Base-by-base conservation (phyloP, 2,797 vertebrate species). In the Odontamblyopus rebecca region DNA sequence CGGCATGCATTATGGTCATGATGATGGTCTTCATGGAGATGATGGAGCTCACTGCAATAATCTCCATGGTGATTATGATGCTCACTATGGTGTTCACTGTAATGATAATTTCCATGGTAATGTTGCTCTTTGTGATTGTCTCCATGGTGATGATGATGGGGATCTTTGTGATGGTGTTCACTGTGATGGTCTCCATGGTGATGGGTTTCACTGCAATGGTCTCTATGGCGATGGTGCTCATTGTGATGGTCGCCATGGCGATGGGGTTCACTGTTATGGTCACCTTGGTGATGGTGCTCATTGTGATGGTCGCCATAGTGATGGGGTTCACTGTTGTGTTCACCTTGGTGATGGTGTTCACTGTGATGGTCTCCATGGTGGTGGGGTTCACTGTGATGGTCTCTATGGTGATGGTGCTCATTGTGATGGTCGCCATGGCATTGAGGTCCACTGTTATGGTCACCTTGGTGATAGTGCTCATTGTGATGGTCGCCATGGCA, bases 281-380 rank as follows among this genome's bases (percentile, higher is more conserved):
- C 77, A 44, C 56, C 57, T 44, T 82, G 74, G 30, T 65, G 67
- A 0, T 70, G 75, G 70, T 85, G 68, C 0, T 0, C 5, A 3
- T 12, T 72, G 48, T 75, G 61, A 4, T 80, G 64, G 32, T 78
- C 66, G 57, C 26, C 66, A 69, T 72, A 35, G 6, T 73, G 77
- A 5, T 27, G 30, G 5, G 75, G 72, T 0, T 3, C 41, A 44
- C 11, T 44, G 44, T 48, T 13, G 4, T 48, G 44, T 2, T 15
- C 29, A 23, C 56, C 70, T 54, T 65, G 71, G 32, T 75, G 70
- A 12, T 41, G 38, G 8, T 27, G 61, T 61, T 61, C 50, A 59
- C 15, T 51, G 38, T 74, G 41, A 44, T 74, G 38, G 64, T 68
- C 53, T 16, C 53, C 66, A 64, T 72, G 70, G 5, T 72, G 35